Conservation (phyloP, 2,797 vertebrate species). For the Myotis daubentonii region DNA sequence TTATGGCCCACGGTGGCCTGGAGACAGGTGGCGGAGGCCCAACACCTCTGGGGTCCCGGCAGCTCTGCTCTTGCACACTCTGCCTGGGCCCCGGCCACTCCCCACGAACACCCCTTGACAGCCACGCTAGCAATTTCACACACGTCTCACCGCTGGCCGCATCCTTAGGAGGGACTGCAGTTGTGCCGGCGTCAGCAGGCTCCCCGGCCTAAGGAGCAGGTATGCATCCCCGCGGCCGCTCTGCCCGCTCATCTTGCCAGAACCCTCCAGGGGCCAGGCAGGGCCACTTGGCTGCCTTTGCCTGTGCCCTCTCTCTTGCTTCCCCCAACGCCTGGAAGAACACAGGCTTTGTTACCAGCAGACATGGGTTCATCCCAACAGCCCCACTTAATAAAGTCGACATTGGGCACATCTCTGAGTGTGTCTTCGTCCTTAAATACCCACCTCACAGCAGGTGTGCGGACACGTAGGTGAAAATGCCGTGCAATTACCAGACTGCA, state of each 20-base stretch:
- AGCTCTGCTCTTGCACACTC: rapidly evolving
- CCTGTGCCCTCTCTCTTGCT: rapidly evolving
- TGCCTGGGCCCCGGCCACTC: neutral
- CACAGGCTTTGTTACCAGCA: neutral
- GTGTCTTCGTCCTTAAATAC: slow-evolving; percentile 41
- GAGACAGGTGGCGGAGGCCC: neutral
- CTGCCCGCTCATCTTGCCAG: rapidly evolving
- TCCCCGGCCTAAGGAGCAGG: neutral
- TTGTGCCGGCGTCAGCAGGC: no score
- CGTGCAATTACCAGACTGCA: neutral
- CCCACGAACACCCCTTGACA: rapidly evolving
- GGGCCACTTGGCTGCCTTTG: no score
- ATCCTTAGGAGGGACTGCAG: no score
- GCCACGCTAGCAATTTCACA: rapidly evolving
- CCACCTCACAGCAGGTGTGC: neutral
- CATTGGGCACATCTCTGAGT: neutral
- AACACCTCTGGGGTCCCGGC: neutral
- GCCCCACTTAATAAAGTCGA: neutral
- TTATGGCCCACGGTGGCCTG: neutral
- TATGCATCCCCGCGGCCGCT: no score
- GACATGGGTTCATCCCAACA: neutral
- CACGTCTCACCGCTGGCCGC: neutral
- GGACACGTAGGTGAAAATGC: neutral
- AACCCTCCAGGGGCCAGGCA: neutral
- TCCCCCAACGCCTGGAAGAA: neutral